Base-by-base conservation (phyloP, 1,140 invertebrate genomes). In the Plutomurus gul region DNA sequence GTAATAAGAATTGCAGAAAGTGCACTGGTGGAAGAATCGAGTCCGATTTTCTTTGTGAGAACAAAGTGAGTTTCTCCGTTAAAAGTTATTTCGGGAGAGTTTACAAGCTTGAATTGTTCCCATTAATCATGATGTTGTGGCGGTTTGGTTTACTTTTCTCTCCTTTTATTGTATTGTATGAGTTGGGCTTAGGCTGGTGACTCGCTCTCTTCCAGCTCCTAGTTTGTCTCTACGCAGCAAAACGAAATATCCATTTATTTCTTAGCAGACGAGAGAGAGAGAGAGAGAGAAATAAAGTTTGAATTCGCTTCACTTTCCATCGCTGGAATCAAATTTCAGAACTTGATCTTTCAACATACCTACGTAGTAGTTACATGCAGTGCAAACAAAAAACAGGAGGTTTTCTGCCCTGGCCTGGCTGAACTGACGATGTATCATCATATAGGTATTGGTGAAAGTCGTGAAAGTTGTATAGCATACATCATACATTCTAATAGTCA, bases 121-220 rank as follows among this genome's bases (percentile, higher is more conserved):
- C 70, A 72, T 72, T 72, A 72, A 72, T 72, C 70, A 72, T 72
- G 37, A 39, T 72, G 70, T 72, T 16, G 70, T 72, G 39, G 56
- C 36, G 39, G n/a, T 43, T 30, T 65, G 56, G 56, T 65, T 65
- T 30, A 8, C 20, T 25, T 65, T 65, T 65, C 27, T n/a, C 27
- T 30, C 56, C 10, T 10, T 43, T 43, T 43, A 65, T n/a, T n/a
- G n/a, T n/a, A n/a, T n/a, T n/a, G n/a, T n/a, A n/a, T n/a, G n/a
- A n/a, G n/a, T n/a, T n/a, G n/a, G n/a, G n/a, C n/a, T n/a, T n/a
- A n/a, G n/a, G n/a, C n/a, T n/a, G n/a, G n/a, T n/a, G n/a, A 33
- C 56, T 60, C 51, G 25, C 22, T 16, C 25, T 60, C 51, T 16
- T 33, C 33, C 27, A n/a, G 4, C 4, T 30, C 16, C 56, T n/a